Percentiles rank a stretch among this genome's conserved stretches.
Evolutionary conservation across 2,797 vertebrate genomes (phyloP).

Genomic region (Balearica regulorum): DNA sequence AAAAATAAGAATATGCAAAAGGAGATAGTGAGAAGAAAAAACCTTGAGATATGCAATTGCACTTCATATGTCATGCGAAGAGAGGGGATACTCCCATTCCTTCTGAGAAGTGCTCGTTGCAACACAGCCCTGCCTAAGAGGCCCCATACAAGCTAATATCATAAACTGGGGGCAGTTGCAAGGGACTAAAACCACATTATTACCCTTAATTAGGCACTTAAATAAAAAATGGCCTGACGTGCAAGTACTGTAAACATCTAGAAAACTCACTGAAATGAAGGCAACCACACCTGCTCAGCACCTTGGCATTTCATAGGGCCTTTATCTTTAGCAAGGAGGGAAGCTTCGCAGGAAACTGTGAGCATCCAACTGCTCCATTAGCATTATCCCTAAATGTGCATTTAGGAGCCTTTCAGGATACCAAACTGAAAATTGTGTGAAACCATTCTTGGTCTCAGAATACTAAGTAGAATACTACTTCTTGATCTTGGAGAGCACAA

Average conservation of each 20-base stretch:
- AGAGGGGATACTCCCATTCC: neutral
- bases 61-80: neutral
- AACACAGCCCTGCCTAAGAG: neutral
- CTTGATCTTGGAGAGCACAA: neutral
- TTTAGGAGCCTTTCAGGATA: neutral
- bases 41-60: neutral
- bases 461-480: neutral
- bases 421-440: neutral
- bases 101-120: neutral
- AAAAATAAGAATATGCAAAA: neutral
- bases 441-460: neutral
- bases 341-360: neutral
- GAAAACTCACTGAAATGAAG: neutral
- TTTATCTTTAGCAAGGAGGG: neutral
- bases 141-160: neutral
- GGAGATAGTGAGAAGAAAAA: neutral
- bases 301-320: neutral
- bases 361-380: neutral
- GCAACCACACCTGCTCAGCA: neutral
- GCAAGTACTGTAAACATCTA: neutral
- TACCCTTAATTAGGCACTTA: neutral
- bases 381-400: neutral
- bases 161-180: neutral
- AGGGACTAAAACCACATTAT: neutral
- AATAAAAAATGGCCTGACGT: neutral